These are phyloP conservation scores for Noctuana brunneofusca DNA, from an alignment of 2,888 invertebrate genomes.

Conservation along the genomic window DNA sequence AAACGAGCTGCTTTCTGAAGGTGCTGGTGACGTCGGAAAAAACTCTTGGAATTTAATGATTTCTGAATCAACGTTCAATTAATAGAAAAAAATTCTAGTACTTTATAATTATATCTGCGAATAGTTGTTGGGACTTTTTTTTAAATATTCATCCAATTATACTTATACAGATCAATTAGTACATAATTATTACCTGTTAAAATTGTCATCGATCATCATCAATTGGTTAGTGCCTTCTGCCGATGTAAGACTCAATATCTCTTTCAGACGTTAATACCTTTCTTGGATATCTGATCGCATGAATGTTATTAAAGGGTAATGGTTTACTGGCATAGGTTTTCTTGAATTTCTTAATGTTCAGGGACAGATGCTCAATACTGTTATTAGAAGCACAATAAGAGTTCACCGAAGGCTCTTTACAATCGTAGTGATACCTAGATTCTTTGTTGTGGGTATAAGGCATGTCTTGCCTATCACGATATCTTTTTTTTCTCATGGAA, in stretches of 20 bases:
- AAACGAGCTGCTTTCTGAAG: too few relatives aligned
- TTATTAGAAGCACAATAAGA: slow-evolving; percentile 3
- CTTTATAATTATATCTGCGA: too few relatives aligned
- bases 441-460: slow-evolving; percentile 52
- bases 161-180: too few relatives aligned
- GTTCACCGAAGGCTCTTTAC: slow-evolving; percentile 42
- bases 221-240: background rate
- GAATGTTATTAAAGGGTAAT: slow-evolving; percentile 32
- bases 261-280: slow-evolving; percentile 54
- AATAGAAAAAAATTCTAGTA: too few relatives aligned
- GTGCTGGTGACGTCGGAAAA: too few relatives aligned
- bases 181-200: too few relatives aligned
- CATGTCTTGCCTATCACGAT: slow-evolving; percentile 37
- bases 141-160: too few relatives aligned
- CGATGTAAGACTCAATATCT: slow-evolving; percentile 46
- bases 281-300: slow-evolving; percentile 47
- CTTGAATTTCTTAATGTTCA: slow-evolving; percentile 37
- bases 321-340: slow-evolving; percentile 36
- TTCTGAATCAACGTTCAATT: too few relatives aligned
- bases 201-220: too few relatives aligned
- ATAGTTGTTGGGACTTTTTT: too few relatives aligned
- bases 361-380: slow-evolving; percentile 37
- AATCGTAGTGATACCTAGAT: slow-evolving; percentile 60
- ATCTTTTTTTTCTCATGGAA: slow-evolving; percentile 34
- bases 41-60: too few relatives aligned